Percentiles rank a stretch among this genome's conserved stretches.
Evolutionary conservation across 2,888 invertebrate genomes (phyloP).

Genomic region (Synanthedon vespiformis): DNA sequence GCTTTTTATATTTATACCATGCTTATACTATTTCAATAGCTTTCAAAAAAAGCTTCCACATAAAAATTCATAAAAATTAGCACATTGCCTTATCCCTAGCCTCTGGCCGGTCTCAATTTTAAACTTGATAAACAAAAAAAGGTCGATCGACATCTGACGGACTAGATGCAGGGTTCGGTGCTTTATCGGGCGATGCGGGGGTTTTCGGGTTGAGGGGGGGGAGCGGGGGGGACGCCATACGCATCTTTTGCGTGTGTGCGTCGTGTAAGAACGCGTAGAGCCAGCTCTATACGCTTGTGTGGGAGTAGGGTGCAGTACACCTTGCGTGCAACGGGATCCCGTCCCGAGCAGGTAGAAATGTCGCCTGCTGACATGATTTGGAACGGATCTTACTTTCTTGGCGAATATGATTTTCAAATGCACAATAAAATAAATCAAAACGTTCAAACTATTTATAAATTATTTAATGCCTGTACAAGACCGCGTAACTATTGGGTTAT

Average conservation of each 20-base stretch:
- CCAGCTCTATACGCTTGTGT: slow-evolving; percentile 2
- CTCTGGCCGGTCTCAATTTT: slow-evolving; percentile 7
- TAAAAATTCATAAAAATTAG: background rate
- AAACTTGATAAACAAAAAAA: slow-evolving; percentile 25
- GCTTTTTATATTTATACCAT: no score
- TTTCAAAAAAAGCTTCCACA: no score
- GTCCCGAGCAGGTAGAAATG: slow-evolving; percentile 54
- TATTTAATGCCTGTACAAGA: no score
- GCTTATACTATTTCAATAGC: no score
- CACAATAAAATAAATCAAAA: background rate
- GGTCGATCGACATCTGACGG: slow-evolving; percentile 60
- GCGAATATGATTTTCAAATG: slow-evolving; percentile 42
- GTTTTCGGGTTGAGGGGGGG: slow-evolving; percentile 18
- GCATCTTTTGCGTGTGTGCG: slow-evolving; percentile 20
- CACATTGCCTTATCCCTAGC: slow-evolving; percentile 5
- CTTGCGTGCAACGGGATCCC: slow-evolving; percentile 65
- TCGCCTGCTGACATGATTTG: slow-evolving; percentile 50
- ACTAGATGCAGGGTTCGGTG: slow-evolving; percentile 47
- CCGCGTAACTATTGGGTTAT: no score
- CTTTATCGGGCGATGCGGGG: slow-evolving; percentile 32
- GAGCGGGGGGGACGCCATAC: slow-evolving; percentile 27
- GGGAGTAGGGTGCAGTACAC: slow-evolving; percentile 41
- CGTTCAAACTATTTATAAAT: no score
- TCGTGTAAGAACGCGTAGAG: slow-evolving; percentile 11
- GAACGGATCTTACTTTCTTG: slow-evolving; percentile 50